Conservation (phyloP, 2,113 vertebrate genomes). For the Lasiurus borealis region DNA sequence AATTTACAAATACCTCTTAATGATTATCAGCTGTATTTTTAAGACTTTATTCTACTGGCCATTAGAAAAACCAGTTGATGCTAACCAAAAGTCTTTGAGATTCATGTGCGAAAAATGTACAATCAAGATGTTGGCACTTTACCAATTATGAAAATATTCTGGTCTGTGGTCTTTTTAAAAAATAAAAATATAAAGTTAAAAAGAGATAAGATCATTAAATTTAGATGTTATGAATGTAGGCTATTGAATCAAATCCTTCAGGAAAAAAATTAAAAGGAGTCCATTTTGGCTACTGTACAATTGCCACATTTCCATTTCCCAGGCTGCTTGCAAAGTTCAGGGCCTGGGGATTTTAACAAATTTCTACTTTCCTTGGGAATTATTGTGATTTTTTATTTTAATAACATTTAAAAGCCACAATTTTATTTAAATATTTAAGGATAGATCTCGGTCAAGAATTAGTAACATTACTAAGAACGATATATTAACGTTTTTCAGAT, state of each 20-base stretch:
- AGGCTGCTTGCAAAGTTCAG: background rate
- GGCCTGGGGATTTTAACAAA: background rate
- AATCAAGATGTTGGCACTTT: slow-evolving; percentile 6
- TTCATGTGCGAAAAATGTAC: background rate
- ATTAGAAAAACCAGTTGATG: background rate
- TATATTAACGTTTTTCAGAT: slow-evolving; percentile 64
- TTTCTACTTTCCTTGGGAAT: slow-evolving; percentile 52
- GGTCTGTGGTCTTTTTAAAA: background rate
- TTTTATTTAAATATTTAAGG: slow-evolving; percentile 64
- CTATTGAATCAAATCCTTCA: background rate
- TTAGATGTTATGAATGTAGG: background rate
- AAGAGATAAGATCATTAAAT: slow-evolving; percentile 10
- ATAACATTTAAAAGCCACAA: slow-evolving; percentile 31
- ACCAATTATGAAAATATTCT: slow-evolving; percentile 24
- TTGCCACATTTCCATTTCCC: background rate
- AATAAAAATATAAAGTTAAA: slow-evolving; percentile 21
- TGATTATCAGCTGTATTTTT: background rate
- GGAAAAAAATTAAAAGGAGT: background rate
- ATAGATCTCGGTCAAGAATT: slow-evolving; percentile 49
- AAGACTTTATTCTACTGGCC: background rate
- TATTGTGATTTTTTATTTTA: slow-evolving; percentile 37
- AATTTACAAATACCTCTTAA: background rate
- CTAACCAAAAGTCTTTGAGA: background rate
- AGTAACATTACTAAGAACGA: slow-evolving; percentile 46
- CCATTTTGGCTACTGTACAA: background rate